phyloP scores from a whole-genome alignment of 2,888 invertebrate genomes.

The Chrysolina americana region DNA sequence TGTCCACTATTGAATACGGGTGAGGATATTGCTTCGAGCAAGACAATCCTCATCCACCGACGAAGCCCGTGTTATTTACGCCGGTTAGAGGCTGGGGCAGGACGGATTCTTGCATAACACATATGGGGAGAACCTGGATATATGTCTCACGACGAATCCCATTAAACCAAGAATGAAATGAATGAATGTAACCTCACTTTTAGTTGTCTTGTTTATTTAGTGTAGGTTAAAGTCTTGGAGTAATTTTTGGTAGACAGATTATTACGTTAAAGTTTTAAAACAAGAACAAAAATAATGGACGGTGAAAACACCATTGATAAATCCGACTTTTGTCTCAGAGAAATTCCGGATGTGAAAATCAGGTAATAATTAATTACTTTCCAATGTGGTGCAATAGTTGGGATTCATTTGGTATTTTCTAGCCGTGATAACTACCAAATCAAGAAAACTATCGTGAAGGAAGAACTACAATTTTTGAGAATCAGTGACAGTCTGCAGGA shows the following conservation, averaged over 20 bases:
- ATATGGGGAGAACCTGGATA: too few species aligned
- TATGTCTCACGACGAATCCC: too few species aligned
- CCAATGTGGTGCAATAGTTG: neutral
- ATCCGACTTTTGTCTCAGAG: constrained; percentile 77
- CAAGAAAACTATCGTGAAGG: constrained; percentile 75
- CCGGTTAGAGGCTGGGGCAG: too few species aligned
- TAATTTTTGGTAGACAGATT: neutral
- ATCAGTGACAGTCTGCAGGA: constrained; percentile 80
- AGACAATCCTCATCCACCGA: too few species aligned
- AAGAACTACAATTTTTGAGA: constrained; percentile 82
- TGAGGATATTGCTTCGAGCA: too few species aligned
- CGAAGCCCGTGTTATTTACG: too few species aligned
- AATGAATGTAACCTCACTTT: constrained; percentile 16
- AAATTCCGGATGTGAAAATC: constrained; percentile 76
- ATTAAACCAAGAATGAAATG: too few species aligned
- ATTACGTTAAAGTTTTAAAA: neutral
- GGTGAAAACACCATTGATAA: constrained; percentile 73
- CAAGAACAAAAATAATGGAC: constrained; percentile 70
- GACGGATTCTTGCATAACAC: too few species aligned
- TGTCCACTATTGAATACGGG: too few species aligned
- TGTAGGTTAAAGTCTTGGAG: neutral
- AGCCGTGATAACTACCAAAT: constrained; percentile 37
- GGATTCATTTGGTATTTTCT: neutral
- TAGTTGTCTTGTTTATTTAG: neutral
- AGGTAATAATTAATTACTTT: constrained; percentile 67